Base-by-base conservation (phyloP, 2,888 invertebrate genomes). In the Athalia circularis region DNA sequence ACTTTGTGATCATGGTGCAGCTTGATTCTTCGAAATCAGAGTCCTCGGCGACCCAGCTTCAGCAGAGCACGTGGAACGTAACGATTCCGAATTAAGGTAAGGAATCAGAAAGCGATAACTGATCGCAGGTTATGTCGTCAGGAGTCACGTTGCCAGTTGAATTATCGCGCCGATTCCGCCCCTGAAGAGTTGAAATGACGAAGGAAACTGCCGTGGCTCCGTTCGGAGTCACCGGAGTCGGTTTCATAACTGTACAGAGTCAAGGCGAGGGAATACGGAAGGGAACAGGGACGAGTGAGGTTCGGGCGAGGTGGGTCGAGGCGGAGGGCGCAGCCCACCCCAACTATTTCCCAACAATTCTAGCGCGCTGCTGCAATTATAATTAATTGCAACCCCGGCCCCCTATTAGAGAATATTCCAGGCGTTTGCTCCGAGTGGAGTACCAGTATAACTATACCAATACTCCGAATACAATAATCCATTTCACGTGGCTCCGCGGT, bases 301-400 rank as follows among this genome's bases (percentile, higher is more conserved):
- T n/a, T 70, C 43, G 70, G 54, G n/a, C 43, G 11, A 13, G 65
- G 13, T 48, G 47, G 62, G 13, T 50, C 3, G 57, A 45, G 9
- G 45, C 57, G 5, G 72, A 29, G 62, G 75, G 62, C 61, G 75
- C 64, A 52, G 29, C 9, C 62, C 62, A 29, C 75, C 62, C 75
- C 59, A 75, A 75, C 75, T 75, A 75, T 75, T 82, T 78, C 47
- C 80, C 79, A 81, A 82, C 82, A 81, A 82, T 83, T 82, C 83
- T 74, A 78, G 80, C 74, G 79, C 79, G 79, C 80, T 78, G 82
- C 78, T 79, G 81, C 83, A 84, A 84, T 84, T 84, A 84, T 83
- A 84, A 84, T 84, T 83, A 84, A 84, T 84, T 84, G 84, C 82
- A 82, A 81, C 74, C 79, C 80, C 79, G 79, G 80, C 70, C 79